Percentiles rank a stretch among this genome's conserved stretches.
Evolutionary conservation across 1,140 invertebrate species (phyloP).

Genomic region (Drosophila burlai): DNA sequence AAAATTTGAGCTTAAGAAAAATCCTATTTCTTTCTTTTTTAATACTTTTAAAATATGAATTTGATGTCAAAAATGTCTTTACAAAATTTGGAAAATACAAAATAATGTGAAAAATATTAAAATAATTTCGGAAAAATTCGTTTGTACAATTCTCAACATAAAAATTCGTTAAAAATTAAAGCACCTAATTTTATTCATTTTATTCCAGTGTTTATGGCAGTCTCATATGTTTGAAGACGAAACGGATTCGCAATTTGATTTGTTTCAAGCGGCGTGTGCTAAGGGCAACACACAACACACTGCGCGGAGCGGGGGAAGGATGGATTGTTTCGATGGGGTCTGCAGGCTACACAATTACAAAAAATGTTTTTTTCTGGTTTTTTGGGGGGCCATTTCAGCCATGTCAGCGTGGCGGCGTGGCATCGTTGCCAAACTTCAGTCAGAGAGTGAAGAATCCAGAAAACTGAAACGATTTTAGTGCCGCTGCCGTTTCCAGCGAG

Average conservation of each 20-base stretch:
- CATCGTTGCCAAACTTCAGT: slow-evolving; percentile 75
- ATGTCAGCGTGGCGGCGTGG: slow-evolving; percentile 29
- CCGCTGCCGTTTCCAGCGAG: slow-evolving; percentile 26
- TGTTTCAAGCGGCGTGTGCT: slow-evolving; percentile 58
- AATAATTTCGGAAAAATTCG: too few species aligned
- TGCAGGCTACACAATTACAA: slow-evolving; percentile 52
- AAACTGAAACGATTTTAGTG: slow-evolving; percentile 47
- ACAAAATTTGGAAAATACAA: too few species aligned
- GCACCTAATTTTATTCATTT: neutral
- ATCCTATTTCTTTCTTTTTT: too few species aligned
- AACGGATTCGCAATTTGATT: slow-evolving; percentile 70
- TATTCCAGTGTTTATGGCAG: slow-evolving; percentile 12
- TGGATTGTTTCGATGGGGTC: slow-evolving; percentile 11
- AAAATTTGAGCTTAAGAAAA: too few species aligned
- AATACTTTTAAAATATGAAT: too few species aligned
- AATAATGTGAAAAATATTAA: neutral
- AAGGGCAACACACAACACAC: slow-evolving; percentile 10
- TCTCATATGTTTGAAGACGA: slow-evolving; percentile 34
- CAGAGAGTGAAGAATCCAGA: slow-evolving; percentile 15
- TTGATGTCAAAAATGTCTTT: neutral
- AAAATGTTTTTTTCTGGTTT: slow-evolving; percentile 26
- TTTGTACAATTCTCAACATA: too few species aligned
- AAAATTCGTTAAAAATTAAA: neutral
- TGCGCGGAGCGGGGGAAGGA: slow-evolving; percentile 15
- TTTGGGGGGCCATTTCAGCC: slow-evolving; percentile 30